Evolutionary conservation across 2,888 invertebrate genomes (phyloP).

Genomic region (Sarcophaga caerulescens): DNA sequence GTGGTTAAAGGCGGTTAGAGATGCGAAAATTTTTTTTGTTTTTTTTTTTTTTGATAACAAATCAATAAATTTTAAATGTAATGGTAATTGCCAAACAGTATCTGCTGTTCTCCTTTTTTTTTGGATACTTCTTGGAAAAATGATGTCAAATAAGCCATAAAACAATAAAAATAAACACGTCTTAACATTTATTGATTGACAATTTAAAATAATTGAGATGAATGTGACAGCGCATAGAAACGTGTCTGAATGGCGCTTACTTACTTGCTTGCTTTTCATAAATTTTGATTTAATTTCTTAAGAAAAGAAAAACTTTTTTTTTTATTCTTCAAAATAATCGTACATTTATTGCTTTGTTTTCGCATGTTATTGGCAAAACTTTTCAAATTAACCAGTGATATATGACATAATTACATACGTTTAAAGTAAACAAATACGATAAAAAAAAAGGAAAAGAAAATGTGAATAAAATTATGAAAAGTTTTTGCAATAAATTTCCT

Average conservation of each 20-base stretch:
- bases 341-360: constrained; percentile 20
- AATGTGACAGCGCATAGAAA: neutral
- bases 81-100: constrained; percentile 56
- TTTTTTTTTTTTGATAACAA: constrained; percentile 27
- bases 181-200: constrained; percentile 51
- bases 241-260: neutral
- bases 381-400: constrained; percentile 57
- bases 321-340: neutral
- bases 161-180: constrained; percentile 42
- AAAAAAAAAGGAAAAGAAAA: neutral
- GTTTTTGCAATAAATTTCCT: constrained; percentile 32
- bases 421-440: neutral
- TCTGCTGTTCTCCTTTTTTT: too few relatives aligned
- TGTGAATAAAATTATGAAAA: constrained; percentile 26
- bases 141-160: constrained; percentile 30
- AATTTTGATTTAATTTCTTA: constrained; percentile 40
- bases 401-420: constrained; percentile 30
- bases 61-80: constrained; percentile 54
- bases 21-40: neutral
- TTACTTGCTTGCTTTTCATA: neutral
- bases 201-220: constrained; percentile 55
- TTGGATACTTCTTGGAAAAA: too few relatives aligned
- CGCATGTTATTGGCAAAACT: constrained; percentile 45
- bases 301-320: constrained; percentile 23
- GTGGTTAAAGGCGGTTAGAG: constrained; percentile 48